Evolutionary conservation across 2,797 vertebrate genomes (phyloP).

Genomic region (Pseudocheirus occidentalis): DNA sequence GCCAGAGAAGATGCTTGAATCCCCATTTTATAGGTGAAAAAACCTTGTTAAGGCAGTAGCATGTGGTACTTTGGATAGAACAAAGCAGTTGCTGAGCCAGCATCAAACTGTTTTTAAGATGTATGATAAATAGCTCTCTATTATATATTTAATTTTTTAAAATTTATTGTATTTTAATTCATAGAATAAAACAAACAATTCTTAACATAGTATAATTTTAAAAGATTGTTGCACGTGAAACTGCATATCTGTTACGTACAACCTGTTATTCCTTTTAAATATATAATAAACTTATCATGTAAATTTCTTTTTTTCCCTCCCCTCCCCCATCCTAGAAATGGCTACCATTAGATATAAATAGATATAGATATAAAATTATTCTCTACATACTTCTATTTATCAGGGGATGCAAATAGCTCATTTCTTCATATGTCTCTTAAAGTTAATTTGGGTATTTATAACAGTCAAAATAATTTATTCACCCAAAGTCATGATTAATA

Average conservation of each 20-base stretch:
- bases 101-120: neutral
- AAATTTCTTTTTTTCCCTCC: too few species aligned
- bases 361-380: neutral
- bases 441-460: neutral
- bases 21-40: neutral
- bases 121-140: neutral
- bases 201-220: neutral
- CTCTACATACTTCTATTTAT: neutral
- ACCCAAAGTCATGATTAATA: neutral
- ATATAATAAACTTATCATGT: neutral
- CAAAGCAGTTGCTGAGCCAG: neutral
- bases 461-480: neutral
- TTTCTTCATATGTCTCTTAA: neutral
- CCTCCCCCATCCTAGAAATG: neutral
- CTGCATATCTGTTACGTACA: neutral
- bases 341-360: neutral
- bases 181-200: neutral
- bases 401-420: neutral
- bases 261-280: neutral
- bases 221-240: neutral
- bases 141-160: neutral
- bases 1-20: neutral
- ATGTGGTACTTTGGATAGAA: neutral
- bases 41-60: neutral
- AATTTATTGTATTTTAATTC: neutral